Conservation (phyloP, 2,797 vertebrate species). For the Amphiprion clarkii region DNA sequence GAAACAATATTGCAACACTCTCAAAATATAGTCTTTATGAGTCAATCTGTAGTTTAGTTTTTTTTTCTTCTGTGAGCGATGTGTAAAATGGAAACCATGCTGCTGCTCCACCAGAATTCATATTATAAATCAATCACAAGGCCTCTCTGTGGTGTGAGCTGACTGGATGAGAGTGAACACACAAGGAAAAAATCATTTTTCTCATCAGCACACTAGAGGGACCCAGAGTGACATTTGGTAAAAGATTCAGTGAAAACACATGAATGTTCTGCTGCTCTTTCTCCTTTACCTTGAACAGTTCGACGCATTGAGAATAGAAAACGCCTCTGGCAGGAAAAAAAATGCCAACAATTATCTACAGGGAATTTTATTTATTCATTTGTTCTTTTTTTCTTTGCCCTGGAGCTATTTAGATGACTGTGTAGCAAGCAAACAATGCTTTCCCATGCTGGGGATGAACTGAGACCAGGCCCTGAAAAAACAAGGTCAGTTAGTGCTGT, state of each 20-base stretch:
- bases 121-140: background rate
- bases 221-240: slow-evolving; percentile 61
- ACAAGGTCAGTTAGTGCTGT: slow-evolving; percentile 67
- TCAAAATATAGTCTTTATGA: background rate
- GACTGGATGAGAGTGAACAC: background rate
- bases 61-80: background rate
- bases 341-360: background rate
- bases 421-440: slow-evolving; percentile 31
- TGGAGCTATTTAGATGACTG: slow-evolving; percentile 20
- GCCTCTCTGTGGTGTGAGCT: background rate
- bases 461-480: slow-evolving; percentile 24
- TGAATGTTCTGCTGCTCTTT: slow-evolving; percentile 9
- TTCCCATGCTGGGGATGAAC: slow-evolving; percentile 15
- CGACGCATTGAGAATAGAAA: background rate
- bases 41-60: background rate
- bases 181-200: background rate
- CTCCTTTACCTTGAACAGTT: slow-evolving; percentile 36
- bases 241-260: slow-evolving; percentile 15
- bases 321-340: background rate
- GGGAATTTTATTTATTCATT: background rate
- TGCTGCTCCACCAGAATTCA: background rate
- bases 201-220: slow-evolving; percentile 73
- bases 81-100: background rate
- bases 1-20: background rate
- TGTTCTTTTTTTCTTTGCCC: slow-evolving; percentile 15